phyloP scores from a whole-genome alignment of 2,888 invertebrate species.

The Oscheius sp. region DNA sequence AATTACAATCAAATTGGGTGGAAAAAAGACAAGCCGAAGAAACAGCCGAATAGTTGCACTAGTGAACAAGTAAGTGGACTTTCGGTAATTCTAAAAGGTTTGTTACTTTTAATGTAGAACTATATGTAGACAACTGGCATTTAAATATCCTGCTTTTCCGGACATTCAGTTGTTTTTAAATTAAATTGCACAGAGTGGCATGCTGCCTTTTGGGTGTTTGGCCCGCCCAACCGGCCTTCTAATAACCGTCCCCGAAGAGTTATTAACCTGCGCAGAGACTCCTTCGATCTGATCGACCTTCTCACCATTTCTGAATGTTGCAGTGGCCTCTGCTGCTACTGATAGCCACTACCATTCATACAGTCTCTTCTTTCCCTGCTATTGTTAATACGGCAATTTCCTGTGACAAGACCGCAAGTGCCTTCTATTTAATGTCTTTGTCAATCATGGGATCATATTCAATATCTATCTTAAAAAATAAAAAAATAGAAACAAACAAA shows the following conservation, averaged over 20 bases:
- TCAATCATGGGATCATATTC: too few species aligned
- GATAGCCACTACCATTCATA: constrained; percentile 5
- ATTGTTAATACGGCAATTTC: constrained; percentile 52
- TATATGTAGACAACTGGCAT: too few species aligned
- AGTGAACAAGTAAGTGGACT: too few species aligned
- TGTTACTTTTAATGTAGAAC: too few species aligned
- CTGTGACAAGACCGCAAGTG: constrained; percentile 62
- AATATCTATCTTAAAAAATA: too few species aligned
- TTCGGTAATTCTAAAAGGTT: too few species aligned
- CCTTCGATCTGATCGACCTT: constrained; percentile 26
- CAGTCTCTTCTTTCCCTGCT: constrained; percentile 26
- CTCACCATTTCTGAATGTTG: constrained; percentile 8
- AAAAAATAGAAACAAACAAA: too few species aligned
- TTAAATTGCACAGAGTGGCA: too few species aligned
- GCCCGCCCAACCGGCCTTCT: constrained; percentile 25
- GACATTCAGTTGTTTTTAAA: too few species aligned
- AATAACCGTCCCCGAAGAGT: constrained; percentile 23
- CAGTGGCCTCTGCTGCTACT: constrained; percentile 21
- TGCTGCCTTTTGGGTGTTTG: too few species aligned
- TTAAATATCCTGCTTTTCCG: too few species aligned
- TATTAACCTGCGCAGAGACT: constrained; percentile 14
- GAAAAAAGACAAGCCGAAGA: neutral
- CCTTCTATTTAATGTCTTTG: too few species aligned
- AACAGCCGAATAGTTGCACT: neutral
- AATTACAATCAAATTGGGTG: neutral